A percentile compares a stretch with the other conserved stretches of the same genome.
Evolutionary conservation across 2,113 vertebrate genomes (phyloP).

Genomic region (Plecotus auritus): DNA sequence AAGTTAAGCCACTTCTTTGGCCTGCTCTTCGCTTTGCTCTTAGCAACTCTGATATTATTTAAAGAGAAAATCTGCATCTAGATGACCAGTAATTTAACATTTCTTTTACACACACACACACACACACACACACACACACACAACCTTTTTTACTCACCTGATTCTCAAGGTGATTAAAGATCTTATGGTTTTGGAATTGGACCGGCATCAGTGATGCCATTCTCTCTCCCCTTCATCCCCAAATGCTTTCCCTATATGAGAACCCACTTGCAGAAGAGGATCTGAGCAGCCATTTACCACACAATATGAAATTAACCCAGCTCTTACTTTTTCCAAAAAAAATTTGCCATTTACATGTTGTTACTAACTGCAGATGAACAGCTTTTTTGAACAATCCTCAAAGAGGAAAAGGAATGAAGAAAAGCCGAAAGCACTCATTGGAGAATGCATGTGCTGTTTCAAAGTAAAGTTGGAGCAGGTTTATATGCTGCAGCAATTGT

Average conservation of each 20-base stretch:
- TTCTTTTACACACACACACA: neutral
- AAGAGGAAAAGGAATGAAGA: neutral
- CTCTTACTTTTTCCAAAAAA: neutral
- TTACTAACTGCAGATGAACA: neutral
- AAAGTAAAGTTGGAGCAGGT: neutral
- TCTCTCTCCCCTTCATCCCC: neutral
- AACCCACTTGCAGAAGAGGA: neutral
- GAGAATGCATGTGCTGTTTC: neutral
- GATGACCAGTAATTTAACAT: neutral
- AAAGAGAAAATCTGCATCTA: neutral
- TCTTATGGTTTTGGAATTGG: neutral
- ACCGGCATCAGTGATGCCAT: neutral
- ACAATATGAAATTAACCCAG: conserved; percentile 35
- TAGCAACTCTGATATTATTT: neutral
- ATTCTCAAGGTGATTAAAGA: neutral
- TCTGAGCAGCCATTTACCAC: neutral
- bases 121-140: neutral
- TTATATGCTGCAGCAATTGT: neutral
- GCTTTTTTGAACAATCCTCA: neutral
- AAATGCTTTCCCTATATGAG: neutral
- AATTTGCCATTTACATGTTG: conserved; percentile 11
- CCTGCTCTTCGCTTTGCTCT: neutral
- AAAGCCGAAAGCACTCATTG: neutral
- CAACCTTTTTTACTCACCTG: neutral
- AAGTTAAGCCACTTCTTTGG: neutral